Evolutionary conservation across 2,888 invertebrate species (phyloP), one percentile per base, ranked within the genome.

Genomic region (Bombylius discolor): DNA sequence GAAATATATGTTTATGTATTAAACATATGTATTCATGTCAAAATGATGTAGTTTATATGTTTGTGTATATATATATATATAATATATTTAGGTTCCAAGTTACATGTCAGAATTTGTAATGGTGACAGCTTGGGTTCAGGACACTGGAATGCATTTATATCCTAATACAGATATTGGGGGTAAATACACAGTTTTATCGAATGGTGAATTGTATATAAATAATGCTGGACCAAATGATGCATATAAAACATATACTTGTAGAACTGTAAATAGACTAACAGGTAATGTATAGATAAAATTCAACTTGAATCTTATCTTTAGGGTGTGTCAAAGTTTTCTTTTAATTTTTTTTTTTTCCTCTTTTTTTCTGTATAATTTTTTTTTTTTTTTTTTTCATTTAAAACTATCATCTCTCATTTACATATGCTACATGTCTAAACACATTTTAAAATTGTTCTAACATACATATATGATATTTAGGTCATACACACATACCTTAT

Each of bases 71-170:
- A 4, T 13, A 13, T 44, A 44, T 45, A n/a, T 42, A 31, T 23
- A 51, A 31, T 8, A 49, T 32, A 49, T 52, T 56, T 56, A 73
- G 72, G 88, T 94, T 67, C 91, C 94, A 48, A 82, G 85, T 64
- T 91, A 89, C 76, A 89, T 91, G 73, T 82, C 85, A 62, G 92
- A 93, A 66, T 88, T 90, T 70, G 87, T 94, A 65, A 84, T 84
- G 76, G 84, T 86, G 60, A 91, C 91, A 42, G 89, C 92, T 54
- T 96, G 95, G 95, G 82, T 89, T 61, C 87, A 89, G 71, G 89
- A 89, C 65, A 85, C 85, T 56, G 81, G 82, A 64, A 81, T 86
- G 76, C 87, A 84, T 74, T 85, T 90, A 66, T 86, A 84, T 71
- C 85, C 85, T 45, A 84, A 83, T 65, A 83, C 84, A 47, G 84